These are phyloP conservation scores for Stenodera caucasica DNA, from an alignment of 2,888 invertebrate species.

Conservation along the genomic window DNA sequence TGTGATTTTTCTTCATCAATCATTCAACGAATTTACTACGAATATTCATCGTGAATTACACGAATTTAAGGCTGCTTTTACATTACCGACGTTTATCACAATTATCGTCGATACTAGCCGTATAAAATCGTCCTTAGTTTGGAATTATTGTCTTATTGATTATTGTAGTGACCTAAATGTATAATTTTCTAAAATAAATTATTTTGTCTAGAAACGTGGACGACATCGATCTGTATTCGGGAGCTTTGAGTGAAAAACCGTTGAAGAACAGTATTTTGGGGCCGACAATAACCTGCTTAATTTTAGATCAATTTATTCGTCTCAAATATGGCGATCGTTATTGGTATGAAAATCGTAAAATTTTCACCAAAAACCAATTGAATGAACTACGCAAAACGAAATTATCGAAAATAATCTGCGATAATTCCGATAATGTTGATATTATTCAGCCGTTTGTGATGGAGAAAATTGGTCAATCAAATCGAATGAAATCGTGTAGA, in stretches of 20 bases:
- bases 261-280: slow-evolving; percentile 74
- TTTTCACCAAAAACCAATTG: slow-evolving; percentile 76
- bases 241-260: slow-evolving; percentile 80
- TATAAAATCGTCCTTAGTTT: no score
- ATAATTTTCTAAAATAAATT: not conserved
- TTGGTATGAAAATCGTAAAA: slow-evolving; percentile 81
- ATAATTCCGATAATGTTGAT: slow-evolving; percentile 70
- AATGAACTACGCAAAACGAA: slow-evolving; percentile 77
- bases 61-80: no score
- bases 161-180: not conserved
- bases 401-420: slow-evolving; percentile 74
- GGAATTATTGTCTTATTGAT: not conserved
- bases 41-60: no score
- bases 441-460: slow-evolving; percentile 70
- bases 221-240: slow-evolving; percentile 88
- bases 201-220: slow-evolving; percentile 63
- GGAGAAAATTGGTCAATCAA: slow-evolving; percentile 60
- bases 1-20: not conserved
- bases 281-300: slow-evolving; percentile 80
- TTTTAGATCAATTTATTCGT: slow-evolving; percentile 82
- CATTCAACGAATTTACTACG: no score
- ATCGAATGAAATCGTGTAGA: slow-evolving; percentile 60
- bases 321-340: slow-evolving; percentile 81
- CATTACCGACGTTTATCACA: no score
- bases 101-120: no score